Base-by-base conservation (phyloP, 2,113 vertebrate species). In the Genyomyrus donnyi region DNA sequence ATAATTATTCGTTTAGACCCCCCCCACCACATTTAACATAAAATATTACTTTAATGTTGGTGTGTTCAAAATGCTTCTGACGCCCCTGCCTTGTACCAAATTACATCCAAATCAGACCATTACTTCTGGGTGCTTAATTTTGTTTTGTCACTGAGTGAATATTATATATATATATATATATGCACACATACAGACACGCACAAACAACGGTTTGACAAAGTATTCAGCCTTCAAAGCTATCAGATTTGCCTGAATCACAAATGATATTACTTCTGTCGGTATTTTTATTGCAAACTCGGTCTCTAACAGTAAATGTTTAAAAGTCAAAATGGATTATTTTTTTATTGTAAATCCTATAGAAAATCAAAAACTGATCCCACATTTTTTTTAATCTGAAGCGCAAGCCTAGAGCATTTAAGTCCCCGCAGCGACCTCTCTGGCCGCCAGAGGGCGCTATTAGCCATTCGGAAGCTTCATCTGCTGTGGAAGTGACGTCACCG, bases 401-500 rank as follows among this genome's bases (percentile, higher is more conserved):
- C 9, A 62, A 62, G 56, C 7, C 6, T 62, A 0, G 56, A 3
- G 0, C 56, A n/a, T n/a, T 31, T 11, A 66, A 66, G 62, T 70
- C 3, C 10, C 62, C n/a, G 62, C 62, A 70, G 62, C n/a, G 62
- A 31, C 62, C 10, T 31, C 10, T 70, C 62, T 31, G n/a, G 24
- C 92, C 92, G 56, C 90, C 27, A 58, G 94, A 8, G 77, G 94
- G 92, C 91, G 86, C 77, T 48, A 88, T 0, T 0, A 0, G 9
- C 74, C 39, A 8, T 0, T 1, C 27, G 58, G 3, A 42, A 45
- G 7, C 0, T 27, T 83, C 89, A 89, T 92, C 91, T 92, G 87
- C 62, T 89, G 58, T 86, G 93, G 93, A 94, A 88, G 84, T 94
- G 93, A 94, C 93, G 92, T 48, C 13, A 17, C 50, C 1, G n/a